Evolutionary conservation across 2,113 vertebrate species (phyloP).

Genomic region (Leucopsar rothschildi): DNA sequence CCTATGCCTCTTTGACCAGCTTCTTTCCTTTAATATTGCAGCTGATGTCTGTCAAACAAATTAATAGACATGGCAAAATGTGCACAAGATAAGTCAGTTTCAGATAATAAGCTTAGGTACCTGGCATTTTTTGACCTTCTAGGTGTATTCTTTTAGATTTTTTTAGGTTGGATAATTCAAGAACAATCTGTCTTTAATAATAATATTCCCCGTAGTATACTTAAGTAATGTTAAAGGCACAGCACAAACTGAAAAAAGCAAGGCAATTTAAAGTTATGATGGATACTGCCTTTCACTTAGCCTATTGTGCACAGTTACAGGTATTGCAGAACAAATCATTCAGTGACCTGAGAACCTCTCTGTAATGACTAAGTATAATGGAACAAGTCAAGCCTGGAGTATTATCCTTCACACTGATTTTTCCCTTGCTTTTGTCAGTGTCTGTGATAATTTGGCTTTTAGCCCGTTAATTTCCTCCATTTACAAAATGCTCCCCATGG

Average conservation of each 20-base stretch:
- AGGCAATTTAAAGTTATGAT: constrained; percentile 40
- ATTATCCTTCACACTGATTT: constrained; percentile 41
- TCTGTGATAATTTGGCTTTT: constrained; percentile 39
- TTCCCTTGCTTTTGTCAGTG: constrained; percentile 31
- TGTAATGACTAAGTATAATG: constrained; percentile 35
- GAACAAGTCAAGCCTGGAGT: constrained; percentile 38
- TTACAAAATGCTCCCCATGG: not conserved
- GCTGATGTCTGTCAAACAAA: not conserved
- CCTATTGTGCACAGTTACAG: constrained; percentile 7
- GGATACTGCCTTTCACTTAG: constrained; percentile 14
- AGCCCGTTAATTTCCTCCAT: not conserved
- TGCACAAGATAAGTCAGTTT: not conserved
- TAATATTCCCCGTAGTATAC: not conserved
- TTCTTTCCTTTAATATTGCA: not conserved
- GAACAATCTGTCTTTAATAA: constrained; percentile 26
- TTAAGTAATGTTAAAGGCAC: constrained; percentile 18
- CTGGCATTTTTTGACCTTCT: not conserved
- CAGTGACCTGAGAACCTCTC: not conserved
- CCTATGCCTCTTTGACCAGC: not conserved
- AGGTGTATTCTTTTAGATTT: not conserved
- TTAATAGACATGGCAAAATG: not conserved
- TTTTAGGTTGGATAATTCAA: not conserved
- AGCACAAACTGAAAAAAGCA: constrained; percentile 25
- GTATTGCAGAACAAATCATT: constrained; percentile 43
- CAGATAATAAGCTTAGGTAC: not conserved